These are phyloP conservation scores for Cyphomyrmex costatus DNA, from an alignment of 1,140 invertebrate species.

Conservation along the genomic window DNA sequence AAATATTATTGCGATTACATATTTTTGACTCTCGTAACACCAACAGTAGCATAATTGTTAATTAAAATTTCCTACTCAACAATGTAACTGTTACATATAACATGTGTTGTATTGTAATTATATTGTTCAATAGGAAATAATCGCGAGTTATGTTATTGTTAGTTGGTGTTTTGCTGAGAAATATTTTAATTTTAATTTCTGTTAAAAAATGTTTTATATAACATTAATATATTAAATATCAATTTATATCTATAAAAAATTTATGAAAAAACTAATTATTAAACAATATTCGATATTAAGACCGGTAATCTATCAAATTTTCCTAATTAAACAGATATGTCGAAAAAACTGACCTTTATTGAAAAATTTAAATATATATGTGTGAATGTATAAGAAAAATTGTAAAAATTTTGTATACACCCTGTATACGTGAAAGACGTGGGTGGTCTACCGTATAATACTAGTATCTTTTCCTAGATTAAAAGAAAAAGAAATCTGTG, in stretches of 20 bases:
- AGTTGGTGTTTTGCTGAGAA: too few relatives aligned
- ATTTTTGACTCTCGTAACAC: background rate
- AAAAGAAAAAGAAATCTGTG: constrained; percentile 68
- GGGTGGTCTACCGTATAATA: constrained; percentile 66
- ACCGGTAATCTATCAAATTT: background rate
- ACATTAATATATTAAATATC: background rate
- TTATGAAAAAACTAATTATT: background rate
- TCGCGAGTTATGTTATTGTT: background rate
- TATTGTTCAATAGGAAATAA: too few relatives aligned
- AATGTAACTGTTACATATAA: too few relatives aligned
- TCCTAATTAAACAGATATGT: background rate
- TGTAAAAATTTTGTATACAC: constrained; percentile 56
- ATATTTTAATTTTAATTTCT: too few relatives aligned
- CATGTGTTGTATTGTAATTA: too few relatives aligned
- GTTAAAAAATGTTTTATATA: background rate
- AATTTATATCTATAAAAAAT: background rate
- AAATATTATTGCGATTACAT: background rate
- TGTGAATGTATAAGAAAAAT: background rate
- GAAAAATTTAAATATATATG: background rate
- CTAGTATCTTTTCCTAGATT: constrained; percentile 60
- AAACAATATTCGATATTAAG: background rate
- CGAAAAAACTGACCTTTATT: background rate
- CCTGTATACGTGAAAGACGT: constrained; percentile 61
- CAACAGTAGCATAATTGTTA: too few relatives aligned
- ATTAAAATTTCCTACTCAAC: too few relatives aligned